These are phyloP conservation scores for Meloe dianella DNA, from an alignment of 2,888 invertebrate genomes.

Conservation along the genomic window DNA sequence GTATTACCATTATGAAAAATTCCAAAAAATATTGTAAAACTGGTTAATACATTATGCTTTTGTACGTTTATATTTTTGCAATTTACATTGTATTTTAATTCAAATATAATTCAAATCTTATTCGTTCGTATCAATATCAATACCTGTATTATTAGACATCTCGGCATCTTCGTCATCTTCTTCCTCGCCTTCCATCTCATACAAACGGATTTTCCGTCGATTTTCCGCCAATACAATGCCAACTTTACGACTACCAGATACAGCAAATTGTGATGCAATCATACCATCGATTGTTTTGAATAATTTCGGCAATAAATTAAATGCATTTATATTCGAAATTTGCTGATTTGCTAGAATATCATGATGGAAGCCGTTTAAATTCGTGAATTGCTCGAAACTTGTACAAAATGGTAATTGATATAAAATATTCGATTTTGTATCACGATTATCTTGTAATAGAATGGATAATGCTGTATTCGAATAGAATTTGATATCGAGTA, in stretches of 20 bases:
- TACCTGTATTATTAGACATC: constrained; percentile 49
- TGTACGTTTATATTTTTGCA: constrained; percentile 29
- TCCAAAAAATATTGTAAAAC: constrained; percentile 3
- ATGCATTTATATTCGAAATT: constrained; percentile 63
- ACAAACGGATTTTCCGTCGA: constrained; percentile 79
- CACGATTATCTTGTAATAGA: constrained; percentile 65
- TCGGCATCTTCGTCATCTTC: constrained; percentile 83
- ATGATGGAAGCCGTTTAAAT: too few relatives aligned
- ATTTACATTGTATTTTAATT: constrained; percentile 16
- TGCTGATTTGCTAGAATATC: constrained; percentile 48
- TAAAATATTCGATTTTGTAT: constrained; percentile 47
- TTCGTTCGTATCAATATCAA: constrained; percentile 39
- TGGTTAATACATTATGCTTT: constrained; percentile 14
- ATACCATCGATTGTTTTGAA: constrained; percentile 71
- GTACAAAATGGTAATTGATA: constrained; percentile 46
- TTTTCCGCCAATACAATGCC: constrained; percentile 84
- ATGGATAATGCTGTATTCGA: constrained; percentile 75
- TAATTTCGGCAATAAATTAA: constrained; percentile 62
- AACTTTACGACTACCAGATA: constrained; percentile 84
- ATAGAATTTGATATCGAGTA: constrained; percentile 80
- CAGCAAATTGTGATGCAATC: constrained; percentile 74
- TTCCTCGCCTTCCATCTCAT: constrained; percentile 93
- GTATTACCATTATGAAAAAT: constrained; percentile 7
- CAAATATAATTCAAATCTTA: background rate
- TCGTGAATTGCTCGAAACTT: constrained; percentile 52